Base-by-base conservation (phyloP, 2,888 invertebrate species). In the Heteromurus nitidus region DNA sequence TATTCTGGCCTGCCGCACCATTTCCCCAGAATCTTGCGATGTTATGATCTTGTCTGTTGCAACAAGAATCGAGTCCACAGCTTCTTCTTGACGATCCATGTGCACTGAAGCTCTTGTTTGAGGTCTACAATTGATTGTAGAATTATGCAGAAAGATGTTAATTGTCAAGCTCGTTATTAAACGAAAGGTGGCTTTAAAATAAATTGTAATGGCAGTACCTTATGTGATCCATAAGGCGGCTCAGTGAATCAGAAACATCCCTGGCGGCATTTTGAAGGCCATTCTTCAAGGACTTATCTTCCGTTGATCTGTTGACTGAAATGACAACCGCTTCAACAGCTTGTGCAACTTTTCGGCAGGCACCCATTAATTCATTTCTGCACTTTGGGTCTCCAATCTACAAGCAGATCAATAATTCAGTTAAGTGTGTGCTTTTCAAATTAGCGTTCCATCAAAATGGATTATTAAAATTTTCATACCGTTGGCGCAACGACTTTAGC, bases 401-500 rank as follows among this genome's bases (percentile, higher is more conserved):
- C 13, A 82, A 30, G n/a, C n/a, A n/a, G n/a, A n/a, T n/a, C n/a
- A n/a, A n/a, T n/a, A n/a, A n/a, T n/a, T n/a, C n/a, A n/a, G n/a
- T n/a, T n/a, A n/a, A n/a, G n/a, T n/a, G n/a, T n/a, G n/a, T n/a
- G n/a, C n/a, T n/a, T n/a, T n/a, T n/a, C n/a, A n/a, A n/a, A n/a
- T n/a, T n/a, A n/a, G n/a, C n/a, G n/a, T n/a, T n/a, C n/a, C n/a
- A n/a, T n/a, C n/a, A n/a, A n/a, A n/a, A n/a, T n/a, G n/a, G n/a
- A n/a, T n/a, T n/a, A 94, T 94, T 0, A 94, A 93, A 87, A 93
- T n/a, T n/a, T 94, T 87, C 94, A 93, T 2, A 96, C 90, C 0
- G 96, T 95, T 0, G 95, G 95, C 0, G 96, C 95, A 5, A 96
- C 95, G 72, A 96, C 94, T 92, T 98, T 98, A 20, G 99, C 96